These are phyloP conservation scores for cat (Felis catus) DNA, from an alignment of 2,113 vertebrate genomes.

Conservation along the genomic window DNA sequence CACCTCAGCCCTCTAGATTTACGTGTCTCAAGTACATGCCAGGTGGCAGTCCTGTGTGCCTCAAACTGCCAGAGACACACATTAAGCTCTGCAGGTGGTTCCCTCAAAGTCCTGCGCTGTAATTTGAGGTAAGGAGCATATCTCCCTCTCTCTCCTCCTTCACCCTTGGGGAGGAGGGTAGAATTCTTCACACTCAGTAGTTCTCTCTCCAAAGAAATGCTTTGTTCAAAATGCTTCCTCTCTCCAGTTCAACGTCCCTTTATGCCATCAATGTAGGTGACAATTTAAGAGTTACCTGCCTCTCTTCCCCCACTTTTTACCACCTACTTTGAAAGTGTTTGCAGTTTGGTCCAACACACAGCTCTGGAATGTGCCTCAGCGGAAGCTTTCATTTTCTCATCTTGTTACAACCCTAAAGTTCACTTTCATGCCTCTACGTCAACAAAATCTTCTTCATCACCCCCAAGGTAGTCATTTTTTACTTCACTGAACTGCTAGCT, in stretches of 20 bases:
- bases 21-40: background rate
- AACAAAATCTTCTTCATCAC: background rate
- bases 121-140: background rate
- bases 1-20: background rate
- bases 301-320: background rate
- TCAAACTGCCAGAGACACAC: background rate
- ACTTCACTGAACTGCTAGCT: background rate
- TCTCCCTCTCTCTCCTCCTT: no score
- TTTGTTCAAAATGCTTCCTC: background rate
- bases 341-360: background rate
- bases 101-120: background rate
- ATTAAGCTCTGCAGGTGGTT: background rate
- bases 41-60: background rate
- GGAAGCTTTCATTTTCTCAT: background rate
- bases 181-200: background rate
- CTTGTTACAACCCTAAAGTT: background rate
- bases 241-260: background rate
- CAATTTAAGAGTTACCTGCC: background rate
- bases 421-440: background rate
- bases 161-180: background rate
- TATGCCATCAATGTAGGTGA: background rate
- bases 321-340: background rate
- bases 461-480: background rate
- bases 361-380: background rate
- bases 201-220: conserved; percentile 1